Conservation (phyloP, 1,140 invertebrate species). For the Ptiloglossa arizonensis region DNA sequence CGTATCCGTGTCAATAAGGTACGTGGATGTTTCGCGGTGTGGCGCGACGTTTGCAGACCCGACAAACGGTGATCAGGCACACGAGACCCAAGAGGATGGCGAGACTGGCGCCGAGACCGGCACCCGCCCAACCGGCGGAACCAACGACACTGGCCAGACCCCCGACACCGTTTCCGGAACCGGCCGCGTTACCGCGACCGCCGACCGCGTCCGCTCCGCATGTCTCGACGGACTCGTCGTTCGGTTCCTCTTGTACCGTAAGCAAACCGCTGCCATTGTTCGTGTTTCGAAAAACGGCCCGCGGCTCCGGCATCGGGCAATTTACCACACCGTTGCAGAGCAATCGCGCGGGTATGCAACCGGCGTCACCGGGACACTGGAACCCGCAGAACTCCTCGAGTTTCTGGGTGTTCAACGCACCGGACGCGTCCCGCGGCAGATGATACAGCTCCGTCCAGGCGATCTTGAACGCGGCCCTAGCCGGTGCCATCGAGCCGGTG, state of each 20-base stretch:
- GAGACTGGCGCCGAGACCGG: constrained; percentile 77
- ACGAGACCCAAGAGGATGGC: constrained; percentile 77
- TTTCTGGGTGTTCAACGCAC: constrained; percentile 89
- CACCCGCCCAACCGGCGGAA: constrained; percentile 77
- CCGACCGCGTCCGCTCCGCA: constrained; percentile 59
- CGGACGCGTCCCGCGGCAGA: constrained; percentile 90
- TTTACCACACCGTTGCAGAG: constrained; percentile 94
- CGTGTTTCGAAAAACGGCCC: constrained; percentile 40
- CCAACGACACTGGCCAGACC: constrained; percentile 63
- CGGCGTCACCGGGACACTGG: constrained; percentile 90
- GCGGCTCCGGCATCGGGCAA: constrained; percentile 86
- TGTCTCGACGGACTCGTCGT: constrained; percentile 77
- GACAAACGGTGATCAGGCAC: constrained; percentile 80
- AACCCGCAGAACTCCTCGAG: constrained; percentile 87
- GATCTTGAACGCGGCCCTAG: constrained; percentile 91
- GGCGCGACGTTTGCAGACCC: constrained; percentile 78
- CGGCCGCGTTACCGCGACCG: constrained; percentile 24
- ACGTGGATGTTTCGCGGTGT: constrained; percentile 79
- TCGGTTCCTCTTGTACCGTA: constrained; percentile 57
- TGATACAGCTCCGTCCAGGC: constrained; percentile 95
- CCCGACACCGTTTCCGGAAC: constrained; percentile 65
- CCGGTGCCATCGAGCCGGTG: constrained; percentile 88
- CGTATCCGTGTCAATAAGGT: constrained; percentile 71
- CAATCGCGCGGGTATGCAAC: constrained; percentile 90
- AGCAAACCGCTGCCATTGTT: constrained; percentile 62